Conservation (phyloP, 2,113 vertebrate species). For the Leptocoma aspasia region DNA sequence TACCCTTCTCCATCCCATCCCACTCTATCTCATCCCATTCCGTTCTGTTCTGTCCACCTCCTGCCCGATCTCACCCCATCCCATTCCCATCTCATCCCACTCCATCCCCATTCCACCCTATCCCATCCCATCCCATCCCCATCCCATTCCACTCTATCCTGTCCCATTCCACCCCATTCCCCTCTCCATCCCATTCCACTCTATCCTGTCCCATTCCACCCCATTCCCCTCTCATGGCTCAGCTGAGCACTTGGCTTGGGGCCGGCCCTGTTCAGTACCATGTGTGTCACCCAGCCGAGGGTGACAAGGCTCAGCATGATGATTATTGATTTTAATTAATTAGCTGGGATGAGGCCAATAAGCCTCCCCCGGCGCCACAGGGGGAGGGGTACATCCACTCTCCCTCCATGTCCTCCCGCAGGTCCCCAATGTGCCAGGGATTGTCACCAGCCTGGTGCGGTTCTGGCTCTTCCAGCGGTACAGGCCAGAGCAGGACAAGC, state of each 20-base stretch:
- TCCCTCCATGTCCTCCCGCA: constrained; percentile 4
- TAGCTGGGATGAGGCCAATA: neutral
- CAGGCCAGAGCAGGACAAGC: constrained; percentile 27
- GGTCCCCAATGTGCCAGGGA: constrained; percentile 89
- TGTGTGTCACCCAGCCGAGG: neutral
- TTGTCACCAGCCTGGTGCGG: constrained; percentile 85
- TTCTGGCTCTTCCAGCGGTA: constrained; percentile 89
- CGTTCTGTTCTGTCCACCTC: too few relatives aligned
- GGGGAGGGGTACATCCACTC: neutral
- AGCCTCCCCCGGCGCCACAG: neutral
- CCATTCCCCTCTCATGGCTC: neutral
- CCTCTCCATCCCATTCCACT: neutral
- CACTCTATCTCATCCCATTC: too few relatives aligned
- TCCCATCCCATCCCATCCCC: too few relatives aligned
- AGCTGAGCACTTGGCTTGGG: neutral
- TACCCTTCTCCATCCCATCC: neutral
- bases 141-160: too few relatives aligned
- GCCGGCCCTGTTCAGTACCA: accelerated
- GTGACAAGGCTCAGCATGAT: neutral
- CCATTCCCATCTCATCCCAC: too few relatives aligned
- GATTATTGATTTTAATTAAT: constrained; percentile 40
- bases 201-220: neutral
- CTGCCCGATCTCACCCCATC: accelerated
- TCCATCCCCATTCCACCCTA: neutral
- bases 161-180: too few relatives aligned